phyloP scores from a whole-genome alignment of 2,113 vertebrate species.

The Prionailurus bengalensis region DNA sequence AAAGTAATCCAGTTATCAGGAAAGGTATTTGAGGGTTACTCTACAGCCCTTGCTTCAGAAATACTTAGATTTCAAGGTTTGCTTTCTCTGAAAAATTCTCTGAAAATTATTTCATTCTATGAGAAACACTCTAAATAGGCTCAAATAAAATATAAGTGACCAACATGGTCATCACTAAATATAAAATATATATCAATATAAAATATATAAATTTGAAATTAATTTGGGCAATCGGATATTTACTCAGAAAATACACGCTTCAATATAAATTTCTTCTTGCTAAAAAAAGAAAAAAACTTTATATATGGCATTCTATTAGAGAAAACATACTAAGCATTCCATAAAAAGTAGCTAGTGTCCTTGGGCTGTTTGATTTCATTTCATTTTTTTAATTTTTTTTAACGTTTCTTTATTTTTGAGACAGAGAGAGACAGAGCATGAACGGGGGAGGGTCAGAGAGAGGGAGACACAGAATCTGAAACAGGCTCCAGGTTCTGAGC shows the following conservation, averaged over 20 bases:
- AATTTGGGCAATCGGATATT: background rate
- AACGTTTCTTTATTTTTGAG: too few species aligned
- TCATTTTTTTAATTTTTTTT: background rate
- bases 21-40: background rate
- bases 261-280: background rate
- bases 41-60: background rate
- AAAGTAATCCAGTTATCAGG: background rate
- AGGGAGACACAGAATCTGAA: too few species aligned
- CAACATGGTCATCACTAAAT: background rate
- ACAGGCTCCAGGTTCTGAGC: too few species aligned
- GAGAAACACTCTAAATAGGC: background rate
- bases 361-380: background rate
- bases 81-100: background rate
- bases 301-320: background rate
- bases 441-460: too few species aligned
- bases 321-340: background rate
- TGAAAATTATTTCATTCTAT: background rate
- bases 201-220: background rate
- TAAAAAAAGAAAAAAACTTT: background rate
- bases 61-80: background rate
- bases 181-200: background rate
- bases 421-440: too few species aligned
- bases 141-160: conserved; percentile 17
- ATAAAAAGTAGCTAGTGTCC: background rate
- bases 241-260: background rate